Base-by-base conservation (phyloP, 2,888 invertebrate species). In the Dione vanillae region DNA sequence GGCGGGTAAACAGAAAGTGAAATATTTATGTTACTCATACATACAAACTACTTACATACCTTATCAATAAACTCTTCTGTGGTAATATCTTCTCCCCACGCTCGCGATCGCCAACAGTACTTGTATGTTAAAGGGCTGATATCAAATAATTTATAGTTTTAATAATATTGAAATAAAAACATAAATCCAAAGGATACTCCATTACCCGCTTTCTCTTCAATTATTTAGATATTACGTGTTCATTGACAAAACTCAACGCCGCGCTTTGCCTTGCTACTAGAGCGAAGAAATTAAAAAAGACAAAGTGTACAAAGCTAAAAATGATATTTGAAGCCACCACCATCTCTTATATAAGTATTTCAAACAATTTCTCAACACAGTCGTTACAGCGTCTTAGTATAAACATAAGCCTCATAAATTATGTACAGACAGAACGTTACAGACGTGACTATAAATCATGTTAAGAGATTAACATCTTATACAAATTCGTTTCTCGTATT, bases 41-140 rank as follows among this genome's bases (percentile, higher is more conserved):
- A n/a, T n/a, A n/a, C n/a, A n/a, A 7, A 49, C 19, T 27, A 3
- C 27, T 3, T 27, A 27, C 27, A 27, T 12, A 64, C 47, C 51
- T 61, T 64, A 35, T 67, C 62, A 19, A 71, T 40, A 2, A 65
- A 73, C 6, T 37, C 6, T 6, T 52, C 37, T 70, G 69, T 67
- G 16, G 73, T 76, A 0, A 71, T 72, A 43, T 76, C 73, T n/a
- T 68, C 70, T 41, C 87, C 86, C 90, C 91, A 91, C 0, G 82
- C 76, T 0, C 91, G 85, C 5, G 79, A 77, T 20, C 78, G 80
- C 91, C 91, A 91, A 78, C 87, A 87, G 79, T 85, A 91, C 0
- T 83, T 79, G 70, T 90, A 91, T 0, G 75, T 47, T 9, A 91
- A 75, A 0, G 91, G 83, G 69, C 91, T 91, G 35, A 12, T 16